Conservation (phyloP, 2,113 vertebrate species). For the Rhinopomastus cyanomelas region DNA sequence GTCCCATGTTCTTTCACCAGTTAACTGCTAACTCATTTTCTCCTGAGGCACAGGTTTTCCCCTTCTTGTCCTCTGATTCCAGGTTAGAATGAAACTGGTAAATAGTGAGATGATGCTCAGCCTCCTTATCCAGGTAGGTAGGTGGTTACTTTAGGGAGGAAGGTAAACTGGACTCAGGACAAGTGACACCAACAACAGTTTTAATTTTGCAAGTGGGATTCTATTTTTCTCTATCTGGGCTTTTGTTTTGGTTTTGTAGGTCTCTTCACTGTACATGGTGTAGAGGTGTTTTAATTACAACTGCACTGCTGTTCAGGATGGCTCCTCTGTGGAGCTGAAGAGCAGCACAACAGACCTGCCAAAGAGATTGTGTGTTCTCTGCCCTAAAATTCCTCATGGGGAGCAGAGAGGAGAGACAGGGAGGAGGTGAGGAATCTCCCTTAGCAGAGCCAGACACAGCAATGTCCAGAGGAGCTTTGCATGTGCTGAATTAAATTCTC, state of each 20-base stretch:
- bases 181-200: background rate
- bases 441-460: background rate
- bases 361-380: background rate
- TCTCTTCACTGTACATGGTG: too few relatives aligned
- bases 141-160: background rate
- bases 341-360: background rate
- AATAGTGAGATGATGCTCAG: background rate
- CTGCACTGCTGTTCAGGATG: too few relatives aligned
- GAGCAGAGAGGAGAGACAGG: background rate
- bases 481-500: background rate
- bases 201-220: background rate
- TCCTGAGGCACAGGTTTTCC: background rate
- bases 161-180: background rate
- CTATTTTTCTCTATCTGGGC: background rate
- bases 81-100: background rate
- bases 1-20: slow-evolving; percentile 14
- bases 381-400: background rate
- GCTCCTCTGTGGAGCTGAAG: background rate
- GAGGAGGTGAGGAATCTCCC: background rate
- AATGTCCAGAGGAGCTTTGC: background rate
- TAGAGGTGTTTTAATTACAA: background rate
- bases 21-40: slow-evolving; percentile 34
- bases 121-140: background rate
- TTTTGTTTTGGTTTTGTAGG: background rate
- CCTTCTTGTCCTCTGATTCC: background rate